Evolutionary conservation across 2,113 vertebrate genomes (phyloP).

Genomic region (Sapajus apella): DNA sequence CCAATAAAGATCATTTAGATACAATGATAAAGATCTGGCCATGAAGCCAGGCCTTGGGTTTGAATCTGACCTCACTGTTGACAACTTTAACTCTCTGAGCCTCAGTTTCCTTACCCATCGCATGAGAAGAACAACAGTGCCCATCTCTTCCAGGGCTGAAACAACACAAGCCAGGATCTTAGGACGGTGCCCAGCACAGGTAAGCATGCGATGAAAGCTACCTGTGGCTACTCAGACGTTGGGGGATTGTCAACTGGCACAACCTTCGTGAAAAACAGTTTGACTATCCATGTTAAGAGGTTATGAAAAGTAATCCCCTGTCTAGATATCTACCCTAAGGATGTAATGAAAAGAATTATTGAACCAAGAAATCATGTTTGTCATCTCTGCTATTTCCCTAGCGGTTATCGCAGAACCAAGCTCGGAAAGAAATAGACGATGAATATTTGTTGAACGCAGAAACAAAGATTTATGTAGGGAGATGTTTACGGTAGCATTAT

Average conservation of each 20-base stretch:
- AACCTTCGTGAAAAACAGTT: background rate
- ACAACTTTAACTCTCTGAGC: background rate
- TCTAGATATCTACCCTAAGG: background rate
- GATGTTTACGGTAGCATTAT: background rate
- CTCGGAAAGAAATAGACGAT: background rate
- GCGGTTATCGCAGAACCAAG: background rate
- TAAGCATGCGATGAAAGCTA: background rate
- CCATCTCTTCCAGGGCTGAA: too few species aligned
- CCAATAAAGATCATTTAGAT: background rate
- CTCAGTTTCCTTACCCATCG: background rate
- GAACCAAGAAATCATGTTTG: rapidly evolving
- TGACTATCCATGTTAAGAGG: rapidly evolving
- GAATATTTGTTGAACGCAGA: background rate
- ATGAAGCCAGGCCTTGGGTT: background rate
- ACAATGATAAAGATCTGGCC: background rate
- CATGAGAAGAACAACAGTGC: rapidly evolving
- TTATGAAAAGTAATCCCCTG: background rate
- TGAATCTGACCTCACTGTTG: background rate
- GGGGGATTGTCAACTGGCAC: rapidly evolving
- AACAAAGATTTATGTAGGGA: background rate
- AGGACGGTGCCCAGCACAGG: background rate
- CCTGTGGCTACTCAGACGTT: rapidly evolving
- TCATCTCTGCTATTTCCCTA: background rate
- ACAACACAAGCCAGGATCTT: rapidly evolving
- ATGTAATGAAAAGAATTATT: background rate